phyloP scores from a whole-genome alignment of 2,113 vertebrate genomes.

The Colaptes auratus region DNA sequence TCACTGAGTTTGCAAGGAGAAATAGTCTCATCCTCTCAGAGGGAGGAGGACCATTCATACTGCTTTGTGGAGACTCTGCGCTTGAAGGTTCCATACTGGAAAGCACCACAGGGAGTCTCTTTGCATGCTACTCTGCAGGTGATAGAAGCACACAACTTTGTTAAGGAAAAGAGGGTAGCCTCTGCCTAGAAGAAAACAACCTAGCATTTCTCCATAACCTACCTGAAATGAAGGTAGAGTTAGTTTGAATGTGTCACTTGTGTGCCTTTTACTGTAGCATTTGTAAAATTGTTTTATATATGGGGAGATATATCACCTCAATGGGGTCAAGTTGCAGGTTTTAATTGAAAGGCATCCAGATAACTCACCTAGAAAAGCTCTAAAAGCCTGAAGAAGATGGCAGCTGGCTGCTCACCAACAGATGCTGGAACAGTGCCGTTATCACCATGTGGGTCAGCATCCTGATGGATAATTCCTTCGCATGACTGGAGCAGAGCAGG shows the following conservation, averaged over 20 bases:
- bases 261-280: not conserved
- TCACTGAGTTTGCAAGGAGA: not conserved
- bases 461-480: not conserved
- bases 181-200: not conserved
- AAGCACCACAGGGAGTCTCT: not conserved
- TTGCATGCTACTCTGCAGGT: fast-evolving
- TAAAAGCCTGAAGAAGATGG: not conserved
- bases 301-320: not conserved
- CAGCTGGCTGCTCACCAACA: not conserved
- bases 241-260: not conserved
- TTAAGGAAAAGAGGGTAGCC: not conserved
- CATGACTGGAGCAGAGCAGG: not conserved
- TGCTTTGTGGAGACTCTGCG: not conserved
- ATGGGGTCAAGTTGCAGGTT: not conserved
- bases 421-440: not conserved
- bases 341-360: not conserved
- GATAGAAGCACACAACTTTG: fast-evolving
- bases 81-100: not conserved
- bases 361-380: not conserved
- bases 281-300: not conserved
- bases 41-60: fast-evolving
- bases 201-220: not conserved
- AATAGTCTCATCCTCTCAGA: not conserved
- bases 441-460: not conserved
- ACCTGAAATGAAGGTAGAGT: not conserved